These are phyloP conservation scores for Ifrita kowaldi DNA, from an alignment of 2,113 vertebrate genomes.

Conservation along the genomic window DNA sequence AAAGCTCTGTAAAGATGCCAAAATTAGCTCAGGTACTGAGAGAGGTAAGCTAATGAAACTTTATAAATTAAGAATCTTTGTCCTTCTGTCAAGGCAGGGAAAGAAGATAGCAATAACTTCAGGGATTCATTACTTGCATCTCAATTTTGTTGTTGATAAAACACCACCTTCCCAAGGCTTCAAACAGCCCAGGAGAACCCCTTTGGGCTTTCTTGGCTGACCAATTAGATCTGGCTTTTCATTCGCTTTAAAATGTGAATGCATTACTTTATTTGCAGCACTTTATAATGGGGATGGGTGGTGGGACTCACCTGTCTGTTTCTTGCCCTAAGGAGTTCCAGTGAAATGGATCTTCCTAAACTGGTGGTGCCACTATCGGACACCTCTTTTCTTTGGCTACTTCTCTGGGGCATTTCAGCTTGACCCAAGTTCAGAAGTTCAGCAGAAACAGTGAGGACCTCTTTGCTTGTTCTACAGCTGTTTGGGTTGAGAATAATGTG, in stretches of 20 bases:
- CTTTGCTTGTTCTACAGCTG: not conserved
- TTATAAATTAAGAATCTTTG: not conserved
- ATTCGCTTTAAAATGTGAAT: not conserved
- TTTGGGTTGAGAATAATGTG: not conserved
- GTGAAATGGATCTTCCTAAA: not conserved
- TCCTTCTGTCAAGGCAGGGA: not conserved
- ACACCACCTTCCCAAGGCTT: not conserved
- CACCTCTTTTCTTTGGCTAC: not conserved
- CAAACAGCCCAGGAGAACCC: not conserved
- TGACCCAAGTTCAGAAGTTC: not conserved
- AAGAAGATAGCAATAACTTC: not conserved
- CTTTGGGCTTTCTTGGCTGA: not conserved
- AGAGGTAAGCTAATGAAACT: not conserved
- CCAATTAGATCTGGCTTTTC: not conserved
- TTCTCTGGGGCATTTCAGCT: not conserved
- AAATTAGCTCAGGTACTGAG: not conserved
- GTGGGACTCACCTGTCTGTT: not conserved
- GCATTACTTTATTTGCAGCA: not conserved
- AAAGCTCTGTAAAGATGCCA: not conserved
- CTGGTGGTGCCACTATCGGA: fast-evolving
- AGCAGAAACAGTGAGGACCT: not conserved
- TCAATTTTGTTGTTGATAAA: not conserved
- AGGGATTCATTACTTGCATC: not conserved
- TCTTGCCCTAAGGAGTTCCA: not conserved
- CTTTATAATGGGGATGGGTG: not conserved